Evolutionary conservation across 2,113 vertebrate species (phyloP), one percentile per base, ranked within the genome.

Genomic region (Cariama cristata): DNA sequence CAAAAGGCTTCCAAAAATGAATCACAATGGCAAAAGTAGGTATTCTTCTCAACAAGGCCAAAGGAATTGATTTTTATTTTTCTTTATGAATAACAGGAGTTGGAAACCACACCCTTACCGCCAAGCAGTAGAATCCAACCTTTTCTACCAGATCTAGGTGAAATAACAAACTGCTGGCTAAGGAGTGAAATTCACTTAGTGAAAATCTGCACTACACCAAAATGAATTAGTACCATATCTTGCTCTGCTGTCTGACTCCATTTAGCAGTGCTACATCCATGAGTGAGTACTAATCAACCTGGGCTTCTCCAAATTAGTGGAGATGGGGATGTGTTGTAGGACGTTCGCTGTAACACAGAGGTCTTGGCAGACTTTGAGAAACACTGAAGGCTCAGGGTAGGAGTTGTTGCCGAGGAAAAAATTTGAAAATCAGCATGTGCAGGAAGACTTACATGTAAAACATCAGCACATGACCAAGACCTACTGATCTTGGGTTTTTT

Each of bases 161-260:
- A 94, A 95, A 75, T 74, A 93, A 60, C 24, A 76, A 94, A 89
- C 45, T 55, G 10, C 40, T 92, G 27, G 27, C 21, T 33, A 14
- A 44, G 52, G 4, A 86, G 6, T 75, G 12, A 71, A 77, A 81
- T 5, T 67, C 28, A 71, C 50, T 32, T 93, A 52, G n/a, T 93
- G 80, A 94, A 97, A 91, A 87, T 53, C 15, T 2, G 1, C 20
- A n/a, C 44, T 52, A 80, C 74, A 92, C 49, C 12, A 66, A 81
- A 95, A 60, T 84, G 1, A 82, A 42, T 86, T 81, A 33, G 9
- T 73, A 56, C 14, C 3, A 1, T 55, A 27, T 32, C 69, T 82
- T 8, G 0, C 33, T 79, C 33, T 79, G 28, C 56, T 2, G 5
- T 56, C 49, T 79, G 27, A 45, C 30, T 79, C 35, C 6, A 8